Percentiles rank a stretch among this genome's conserved stretches.
These are phyloP conservation scores for Coregonus sp. DNA, from an alignment of 2,797 vertebrate species.

Conservation along the genomic window DNA sequence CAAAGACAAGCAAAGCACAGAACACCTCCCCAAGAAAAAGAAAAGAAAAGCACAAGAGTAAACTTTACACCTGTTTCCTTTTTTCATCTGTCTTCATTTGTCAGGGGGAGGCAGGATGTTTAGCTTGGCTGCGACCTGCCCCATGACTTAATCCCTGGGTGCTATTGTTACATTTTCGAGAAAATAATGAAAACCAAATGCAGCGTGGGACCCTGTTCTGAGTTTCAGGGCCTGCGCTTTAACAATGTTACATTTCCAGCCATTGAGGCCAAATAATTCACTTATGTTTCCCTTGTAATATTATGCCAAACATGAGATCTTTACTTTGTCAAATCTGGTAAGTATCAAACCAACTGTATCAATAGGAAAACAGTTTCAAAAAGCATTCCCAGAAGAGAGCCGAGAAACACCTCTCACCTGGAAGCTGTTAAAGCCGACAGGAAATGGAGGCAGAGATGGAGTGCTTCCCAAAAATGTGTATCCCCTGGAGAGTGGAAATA, in stretches of 20 bases:
- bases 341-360: constrained; percentile 77
- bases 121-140: constrained; percentile 69
- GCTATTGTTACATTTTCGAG: constrained; percentile 71
- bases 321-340: constrained; percentile 76
- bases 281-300: constrained; percentile 76
- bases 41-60: constrained; percentile 28
- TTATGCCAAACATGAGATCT: constrained; percentile 79
- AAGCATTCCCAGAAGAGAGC: constrained; percentile 66
- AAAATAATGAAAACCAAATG: constrained; percentile 81
- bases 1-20: constrained; percentile 22
- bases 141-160: constrained; percentile 79
- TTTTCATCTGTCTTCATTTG: constrained; percentile 71
- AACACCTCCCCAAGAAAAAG: constrained; percentile 56
- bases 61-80: constrained; percentile 77
- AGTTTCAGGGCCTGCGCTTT: constrained; percentile 71
- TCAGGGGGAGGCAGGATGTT: constrained; percentile 77
- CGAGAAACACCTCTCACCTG: constrained; percentile 73
- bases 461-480: constrained; percentile 70
- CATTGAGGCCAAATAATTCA: constrained; percentile 71
- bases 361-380: constrained; percentile 76
- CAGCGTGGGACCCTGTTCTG: constrained; percentile 44
- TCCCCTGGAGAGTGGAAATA: constrained; percentile 63
- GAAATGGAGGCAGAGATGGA: constrained; percentile 74
- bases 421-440: constrained; percentile 74
- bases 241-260: constrained; percentile 71